Percentiles rank a stretch among this genome's conserved stretches.
These are phyloP conservation scores for Lepus americanus DNA, from an alignment of 2,113 vertebrate genomes.

Conservation along the genomic window DNA sequence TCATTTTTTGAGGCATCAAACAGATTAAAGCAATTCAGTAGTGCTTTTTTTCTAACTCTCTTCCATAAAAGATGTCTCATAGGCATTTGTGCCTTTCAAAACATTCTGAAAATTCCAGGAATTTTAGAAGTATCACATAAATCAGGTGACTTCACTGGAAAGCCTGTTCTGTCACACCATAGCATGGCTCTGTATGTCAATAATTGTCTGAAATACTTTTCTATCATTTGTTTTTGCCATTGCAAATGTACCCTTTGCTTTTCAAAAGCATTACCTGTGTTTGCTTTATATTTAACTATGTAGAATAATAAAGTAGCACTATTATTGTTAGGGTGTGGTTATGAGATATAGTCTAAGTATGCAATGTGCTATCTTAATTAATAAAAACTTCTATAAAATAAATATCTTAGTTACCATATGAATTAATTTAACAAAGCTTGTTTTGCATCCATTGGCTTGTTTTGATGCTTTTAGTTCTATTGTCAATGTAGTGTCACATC, in stretches of 20 bases:
- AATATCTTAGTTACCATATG: neutral
- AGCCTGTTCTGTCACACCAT: no score
- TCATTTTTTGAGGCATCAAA: neutral
- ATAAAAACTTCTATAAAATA: neutral
- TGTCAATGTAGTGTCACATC: neutral
- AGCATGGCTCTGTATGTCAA: neutral
- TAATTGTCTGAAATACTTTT: neutral
- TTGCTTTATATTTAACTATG: neutral
- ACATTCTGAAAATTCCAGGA: neutral
- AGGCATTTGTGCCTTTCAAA: neutral
- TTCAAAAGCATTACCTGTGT: no score
- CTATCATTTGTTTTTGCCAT: neutral
- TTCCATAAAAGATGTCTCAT: neutral
- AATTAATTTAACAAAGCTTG: neutral
- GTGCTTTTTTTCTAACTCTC: neutral
- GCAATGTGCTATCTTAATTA: neutral
- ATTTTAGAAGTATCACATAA: accelerated
- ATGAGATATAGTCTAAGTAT: neutral
- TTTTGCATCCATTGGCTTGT: neutral
- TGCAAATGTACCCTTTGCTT: neutral
- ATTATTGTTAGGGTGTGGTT: neutral
- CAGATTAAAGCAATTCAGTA: neutral
- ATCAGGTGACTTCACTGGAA: neutral
- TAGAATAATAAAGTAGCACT: neutral
- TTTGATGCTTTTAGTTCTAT: neutral